These are phyloP conservation scores for Corythoichthys intestinalis DNA, from an alignment of 2,113 vertebrate species.

Conservation along the genomic window DNA sequence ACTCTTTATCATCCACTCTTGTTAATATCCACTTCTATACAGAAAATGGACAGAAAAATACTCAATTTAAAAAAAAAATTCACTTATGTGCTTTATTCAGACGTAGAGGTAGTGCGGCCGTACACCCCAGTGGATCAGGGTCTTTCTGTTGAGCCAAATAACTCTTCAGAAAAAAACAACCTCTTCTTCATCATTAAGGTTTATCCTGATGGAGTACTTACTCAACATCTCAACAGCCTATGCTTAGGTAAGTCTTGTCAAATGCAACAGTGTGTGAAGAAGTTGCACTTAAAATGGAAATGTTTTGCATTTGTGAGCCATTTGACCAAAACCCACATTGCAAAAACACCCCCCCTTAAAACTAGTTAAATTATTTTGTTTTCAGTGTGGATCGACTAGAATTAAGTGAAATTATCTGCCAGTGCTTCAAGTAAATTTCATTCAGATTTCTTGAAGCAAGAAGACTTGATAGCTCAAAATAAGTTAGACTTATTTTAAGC, in stretches of 20 bases:
- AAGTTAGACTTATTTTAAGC: no score
- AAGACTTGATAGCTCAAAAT: no score
- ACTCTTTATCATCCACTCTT: no score
- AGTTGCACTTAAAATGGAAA: neutral
- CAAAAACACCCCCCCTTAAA: no score
- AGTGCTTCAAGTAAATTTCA: no score
- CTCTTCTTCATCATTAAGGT: conserved; percentile 94
- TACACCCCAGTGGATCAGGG: conserved; percentile 84
- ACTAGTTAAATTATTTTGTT: no score
- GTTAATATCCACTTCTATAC: neutral
- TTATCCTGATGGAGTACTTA: conserved; percentile 83
- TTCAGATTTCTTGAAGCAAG: no score
- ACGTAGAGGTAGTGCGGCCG: conserved; percentile 83
- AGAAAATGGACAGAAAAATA: neutral
- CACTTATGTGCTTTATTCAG: conserved; percentile 57
- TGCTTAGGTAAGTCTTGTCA: conserved; percentile 72
- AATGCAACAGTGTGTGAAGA: neutral
- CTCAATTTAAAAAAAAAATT: neutral
- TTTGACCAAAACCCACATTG: no score
- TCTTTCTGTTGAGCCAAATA: conserved; percentile 61
- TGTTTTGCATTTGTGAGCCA: neutral
- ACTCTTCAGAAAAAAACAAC: conserved; percentile 39
- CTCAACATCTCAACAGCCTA: conserved; percentile 78
- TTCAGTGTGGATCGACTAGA: no score
- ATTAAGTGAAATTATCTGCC: no score